phyloP scores from a whole-genome alignment of 2,113 vertebrate species.

The Oncorhynchus clarkii region DNA sequence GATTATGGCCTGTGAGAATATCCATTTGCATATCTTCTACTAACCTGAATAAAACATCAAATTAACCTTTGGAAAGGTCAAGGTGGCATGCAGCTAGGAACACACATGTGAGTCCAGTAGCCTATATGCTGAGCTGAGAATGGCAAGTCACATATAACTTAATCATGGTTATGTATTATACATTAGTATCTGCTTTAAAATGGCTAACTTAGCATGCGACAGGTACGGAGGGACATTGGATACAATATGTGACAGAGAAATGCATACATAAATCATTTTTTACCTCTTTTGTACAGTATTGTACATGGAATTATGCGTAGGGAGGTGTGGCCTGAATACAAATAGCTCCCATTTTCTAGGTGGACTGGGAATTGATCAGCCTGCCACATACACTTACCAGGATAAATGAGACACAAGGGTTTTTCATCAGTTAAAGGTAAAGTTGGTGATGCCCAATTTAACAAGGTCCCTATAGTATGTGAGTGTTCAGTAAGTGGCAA shows the following conservation, averaged over 20 bases:
- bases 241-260: too few species aligned
- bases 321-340: too few species aligned
- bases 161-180: not conserved
- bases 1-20: not conserved
- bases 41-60: slow-evolving; percentile 32
- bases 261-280: too few species aligned
- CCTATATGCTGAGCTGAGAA: not conserved
- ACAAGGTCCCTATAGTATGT: not conserved
- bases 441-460: not conserved
- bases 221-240: too few species aligned
- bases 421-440: not conserved
- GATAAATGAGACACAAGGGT: too few species aligned
- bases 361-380: too few species aligned
- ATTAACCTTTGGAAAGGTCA: slow-evolving; percentile 39
- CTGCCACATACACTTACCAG: too few species aligned
- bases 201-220: too few species aligned
- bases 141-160: not conserved
- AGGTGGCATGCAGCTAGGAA: slow-evolving; percentile 2
- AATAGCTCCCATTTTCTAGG: too few species aligned
- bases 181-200: too few species aligned
- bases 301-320: too few species aligned
- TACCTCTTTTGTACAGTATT: too few species aligned
- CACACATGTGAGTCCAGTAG: slow-evolving; percentile 4
- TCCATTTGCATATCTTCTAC: slow-evolving; percentile 12
- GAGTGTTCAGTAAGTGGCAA: not conserved